Base-by-base conservation (phyloP, 2,113 vertebrate species). In the Actinemys pallida region DNA sequence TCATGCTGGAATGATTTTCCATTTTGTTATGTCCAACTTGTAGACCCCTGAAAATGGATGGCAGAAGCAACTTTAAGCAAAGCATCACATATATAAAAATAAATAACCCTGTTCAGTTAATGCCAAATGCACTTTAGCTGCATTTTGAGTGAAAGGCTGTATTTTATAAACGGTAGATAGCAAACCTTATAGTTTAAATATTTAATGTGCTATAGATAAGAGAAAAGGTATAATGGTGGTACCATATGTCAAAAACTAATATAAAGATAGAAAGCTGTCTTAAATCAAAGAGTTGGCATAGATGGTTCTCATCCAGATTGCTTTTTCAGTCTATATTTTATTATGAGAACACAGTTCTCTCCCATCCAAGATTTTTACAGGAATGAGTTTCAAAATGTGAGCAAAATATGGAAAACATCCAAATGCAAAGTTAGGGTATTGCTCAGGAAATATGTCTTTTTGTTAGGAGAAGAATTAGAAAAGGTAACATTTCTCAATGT, bases 361-460 rank as follows among this genome's bases (percentile, higher is more conserved):
- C 22, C n/a, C n/a, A 72, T n/a, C 65, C 65, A 72, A 27, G 2
- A 4, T 52, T 69, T 94, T 59, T 86, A 47, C 10, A 45, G 16
- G 19, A 45, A 62, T n/a, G 10, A 83, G 56, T 85, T 96, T 94
- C 95, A 72, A 96, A 92, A 90, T 57, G 24, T 79, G 92, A 86
- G 84, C 12, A 35, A 82, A 91, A 42, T 54, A 75, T 35, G 35
- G 54, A 83, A 92, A 95, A 94, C 45, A 90, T 22, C 83, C 90
- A 87, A 56, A 88, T 83, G 89, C 62, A 94, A 92, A 92, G 72
- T 84, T 52, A 72, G 84, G 29, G 5, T 24, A 62, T 47, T 89
- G 39, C 50, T 56, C 45, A 54, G 56, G 96, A 95, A 97, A 90
- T 65, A 90, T 85, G 82, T 29, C 82, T 83, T 89, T 95, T 76